Base-by-base conservation (phyloP, 2,888 invertebrate genomes). In the Gasteruption jaculator region DNA sequence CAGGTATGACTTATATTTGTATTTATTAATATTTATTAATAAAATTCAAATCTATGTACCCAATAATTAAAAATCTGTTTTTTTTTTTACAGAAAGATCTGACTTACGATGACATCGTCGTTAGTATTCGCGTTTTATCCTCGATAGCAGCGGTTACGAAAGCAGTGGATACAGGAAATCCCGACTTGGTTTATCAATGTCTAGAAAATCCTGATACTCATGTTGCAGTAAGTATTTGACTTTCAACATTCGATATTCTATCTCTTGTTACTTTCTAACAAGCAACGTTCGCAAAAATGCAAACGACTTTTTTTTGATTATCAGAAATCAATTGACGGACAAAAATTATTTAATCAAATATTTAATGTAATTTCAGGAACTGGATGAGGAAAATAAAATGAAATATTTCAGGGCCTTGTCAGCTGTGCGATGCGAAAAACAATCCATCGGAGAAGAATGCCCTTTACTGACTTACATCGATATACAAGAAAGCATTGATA, bases 381-480 rank as follows among this genome's bases (percentile, higher is more conserved):
- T 80, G 35, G 72, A 78, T n/a, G 66, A 73, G 4, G 76, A 76
- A 47, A 75, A 77, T 46, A 73, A 77, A 24, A 72, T 76, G 3
- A 74, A 78, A n/a, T 82, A 79, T 55, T 74, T 71, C 43, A 64
- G 71, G 49, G 77, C 73, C 15, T 71, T 76, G 27, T 66, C 71
- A 31, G 68, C 68, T 25, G 75, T 74, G 32, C 70, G 74, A 33
- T 68, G 73, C 48, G 72, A 76, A n/a, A 80, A 80, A 58, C 63
- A 71, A 25, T 63, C 62, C 37, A 72, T 73, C 38, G 61, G 71
- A 16, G 73, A 74, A 51, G 69, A 73, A 12, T 78, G 82, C 57
- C 72, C 78, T 21, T 61, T 85, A 49, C 68, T 86, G 15, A 83
- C 83, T 2, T 77, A 82, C 46, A 76, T 76, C 52, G 83, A 85